Evolutionary conservation across 2,888 invertebrate genomes (phyloP), one percentile per base, ranked within the genome.

Genomic region (Amphipoea lucens): DNA sequence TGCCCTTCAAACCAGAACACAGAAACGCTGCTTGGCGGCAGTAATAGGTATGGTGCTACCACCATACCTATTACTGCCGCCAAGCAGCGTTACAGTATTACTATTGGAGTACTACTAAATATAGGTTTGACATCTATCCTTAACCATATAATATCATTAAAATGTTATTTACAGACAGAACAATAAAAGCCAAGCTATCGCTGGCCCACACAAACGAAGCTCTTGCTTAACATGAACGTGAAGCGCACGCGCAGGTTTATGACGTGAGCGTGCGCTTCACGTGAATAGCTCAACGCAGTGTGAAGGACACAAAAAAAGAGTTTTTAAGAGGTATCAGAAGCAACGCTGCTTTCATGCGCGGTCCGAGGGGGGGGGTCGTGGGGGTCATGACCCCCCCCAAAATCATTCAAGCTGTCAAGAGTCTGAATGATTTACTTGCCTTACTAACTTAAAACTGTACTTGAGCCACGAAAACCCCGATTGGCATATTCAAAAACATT

Each of bases 241-340:
- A 60, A 74, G 60, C 76, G n/a, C n/a, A 60, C 11, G 74, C 60
- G 36, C 60, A n/a, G 9, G 9, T 20, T 74, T 60, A 45, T 36
- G 17, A 4, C 14, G 5, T 45, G 11, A 65, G 17, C 54, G 11
- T 54, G 48, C 48, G 48, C 48, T 48, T 45, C 42, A 29, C 29
- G 36, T 23, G n/a, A 68, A 36, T 2, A 36, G 36, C 36, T 36
- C 2, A 54, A 73, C 6, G 57, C n/a, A 48, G 20, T n/a, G 57
- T 45, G 45, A 45, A 29, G 3, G 4, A 48, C n/a, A n/a, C 7
- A 3, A 73, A 42, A 12, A 48, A 36, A 20, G 12, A 23, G 17
- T 29, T 60, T 60, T 40, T 29, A 11, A 29, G 45, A 57, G 23
- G n/a, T n/a, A 45, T 68, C 36, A 29, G 48, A 40, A 51, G 40